Evolutionary conservation across 2,888 invertebrate genomes (phyloP), one percentile per base, ranked within the genome.

Genomic region (Boloria selene): DNA sequence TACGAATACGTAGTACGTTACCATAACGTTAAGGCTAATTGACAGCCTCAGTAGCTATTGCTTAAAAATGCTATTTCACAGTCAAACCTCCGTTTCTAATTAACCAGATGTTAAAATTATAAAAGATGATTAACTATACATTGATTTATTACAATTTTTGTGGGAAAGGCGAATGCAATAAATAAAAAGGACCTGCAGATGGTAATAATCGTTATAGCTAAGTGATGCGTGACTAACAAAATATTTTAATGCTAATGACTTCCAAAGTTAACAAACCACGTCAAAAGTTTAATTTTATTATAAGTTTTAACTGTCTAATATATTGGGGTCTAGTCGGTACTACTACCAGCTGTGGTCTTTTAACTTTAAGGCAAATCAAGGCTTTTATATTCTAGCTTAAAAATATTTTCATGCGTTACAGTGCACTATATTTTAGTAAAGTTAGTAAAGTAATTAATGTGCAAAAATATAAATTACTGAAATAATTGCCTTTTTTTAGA

Each of bases 171-270:
- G 58, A 58, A 44, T 65, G 65, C 42, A 45, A 65, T 65, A 68
- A 65, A 63, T 65, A 64, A 69, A 70, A 70, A 68, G 60, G 60
- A 47, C 56, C 61, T 51, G 63, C 70, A 70, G 70, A 68, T 70
- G 70, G 65, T 65, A 49, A 61, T 63, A 53, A 63, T 70, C 70
- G 70, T 68, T 70, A 68, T 54, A 65, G 51, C 44, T 52, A 70
- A 70, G 68, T 70, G 68, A 68, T 60, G 65, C 70, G 61, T 63
- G 65, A 65, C 70, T 70, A 68, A 65, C 65, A 49, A 56, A 68
- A 68, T 70, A 65, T 68, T 65, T 68, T 65, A 68, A 70, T 68
- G 45, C 42, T 64, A 67, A 67, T 51, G 51, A 67, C 42, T 65
- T 52, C 55, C 26, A 45, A 45, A 58, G 31, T 62, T 61, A 65